Evolutionary conservation across 2,113 vertebrate species (phyloP), one percentile per base, ranked within the genome.

Genomic region (Nyctibius bracteatus): DNA sequence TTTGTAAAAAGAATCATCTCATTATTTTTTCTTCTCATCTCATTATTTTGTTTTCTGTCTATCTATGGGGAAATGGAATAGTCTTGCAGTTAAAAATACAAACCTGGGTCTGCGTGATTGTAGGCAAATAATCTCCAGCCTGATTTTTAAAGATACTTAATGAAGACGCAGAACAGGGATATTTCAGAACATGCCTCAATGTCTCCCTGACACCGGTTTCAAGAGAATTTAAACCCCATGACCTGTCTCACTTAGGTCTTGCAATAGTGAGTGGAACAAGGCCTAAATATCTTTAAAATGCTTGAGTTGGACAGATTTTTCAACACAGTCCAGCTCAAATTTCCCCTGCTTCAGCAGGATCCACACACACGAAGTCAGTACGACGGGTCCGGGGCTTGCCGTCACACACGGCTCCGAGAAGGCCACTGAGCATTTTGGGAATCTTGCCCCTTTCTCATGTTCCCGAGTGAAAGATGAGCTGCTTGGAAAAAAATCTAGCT

Each of bases 381-480:
- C 0, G 1, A 30, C 0, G 3, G 63, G n/a, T 12, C 35, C 1
- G 4, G 52, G 59, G 86, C 75, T 88, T 3, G 1, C 58, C 0
- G 2, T 25, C 22, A 7, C 8, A 6, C 54, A 13, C 3, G 2
- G 73, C 81, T 62, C 85, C 9, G 30, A 47, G 19, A 59, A 49
- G 47, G 54, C 81, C 70, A 79, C 66, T 7, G 16, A 46, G 55
- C 22, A 5, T 74, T 91, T 78, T 15, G 39, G 86, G 57, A 77
- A n/a, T 79, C n/a, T 83, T 1, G 0, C 54, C 73, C 71, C 91
- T 81, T 90, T 75, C 59, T 92, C 28, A 0, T 46, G 61, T 30
- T 84, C 57, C 46, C 4, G 0, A 28, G 57, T 46, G 78, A 57
- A 74, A 51, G 59, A 37, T 3, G 43, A 87, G n/a, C 92, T 86